Percentiles rank a stretch among this genome's conserved stretches.
phyloP scores from a whole-genome alignment of 2,113 vertebrate genomes.

The Aplodontia rufa region DNA sequence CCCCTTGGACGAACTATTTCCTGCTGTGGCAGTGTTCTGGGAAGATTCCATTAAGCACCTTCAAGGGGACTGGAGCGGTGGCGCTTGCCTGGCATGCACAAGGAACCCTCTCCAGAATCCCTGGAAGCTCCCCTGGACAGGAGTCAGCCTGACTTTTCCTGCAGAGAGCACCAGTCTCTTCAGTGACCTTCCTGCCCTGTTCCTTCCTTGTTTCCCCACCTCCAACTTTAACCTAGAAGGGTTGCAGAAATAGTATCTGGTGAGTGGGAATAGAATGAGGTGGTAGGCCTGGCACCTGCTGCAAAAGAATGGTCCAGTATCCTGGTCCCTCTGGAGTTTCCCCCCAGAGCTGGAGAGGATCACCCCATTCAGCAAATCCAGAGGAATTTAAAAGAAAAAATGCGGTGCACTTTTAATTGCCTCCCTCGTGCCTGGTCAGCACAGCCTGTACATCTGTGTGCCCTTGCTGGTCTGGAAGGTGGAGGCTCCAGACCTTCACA shows the following conservation, averaged over 20 bases:
- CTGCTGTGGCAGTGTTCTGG: neutral
- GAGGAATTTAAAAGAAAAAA: neutral
- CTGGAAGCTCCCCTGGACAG: neutral
- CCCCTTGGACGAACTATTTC: neutral
- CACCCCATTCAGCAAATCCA: neutral
- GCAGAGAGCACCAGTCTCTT: neutral
- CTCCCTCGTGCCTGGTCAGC: too few species aligned
- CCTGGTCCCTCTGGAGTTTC: neutral
- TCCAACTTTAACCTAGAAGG: neutral
- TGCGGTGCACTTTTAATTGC: neutral
- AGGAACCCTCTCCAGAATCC: neutral
- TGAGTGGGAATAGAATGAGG: neutral
- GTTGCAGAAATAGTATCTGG: neutral
- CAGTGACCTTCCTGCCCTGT: neutral
- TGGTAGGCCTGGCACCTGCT: neutral
- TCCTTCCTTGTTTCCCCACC: too few species aligned
- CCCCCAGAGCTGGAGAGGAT: neutral
- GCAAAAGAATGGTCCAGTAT: neutral
- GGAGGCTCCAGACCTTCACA: neutral
- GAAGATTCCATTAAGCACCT: neutral
- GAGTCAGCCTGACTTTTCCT: neutral
- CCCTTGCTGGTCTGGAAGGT: rapidly evolving
- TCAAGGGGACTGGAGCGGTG: too few species aligned
- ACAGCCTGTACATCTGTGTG: rapidly evolving
- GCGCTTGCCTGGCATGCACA: too few species aligned